Conservation (phyloP, 30 jellyfish, hydroid and myxozoan genomes). For the Nemopilema nomurai region DNA sequence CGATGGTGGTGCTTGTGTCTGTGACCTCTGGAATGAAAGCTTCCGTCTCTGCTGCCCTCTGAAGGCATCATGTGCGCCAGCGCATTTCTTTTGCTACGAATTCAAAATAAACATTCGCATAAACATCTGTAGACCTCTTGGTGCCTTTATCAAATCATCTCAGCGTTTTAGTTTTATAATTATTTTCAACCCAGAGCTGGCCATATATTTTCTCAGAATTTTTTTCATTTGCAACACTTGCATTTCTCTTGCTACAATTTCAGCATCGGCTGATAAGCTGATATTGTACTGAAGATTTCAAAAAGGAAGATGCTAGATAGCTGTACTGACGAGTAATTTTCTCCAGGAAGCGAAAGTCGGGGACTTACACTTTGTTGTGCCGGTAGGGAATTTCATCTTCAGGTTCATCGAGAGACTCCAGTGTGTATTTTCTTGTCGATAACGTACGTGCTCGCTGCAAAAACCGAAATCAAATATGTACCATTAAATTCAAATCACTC, state of each 20-base stretch:
- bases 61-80: slow-evolving; percentile 83
- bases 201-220: too few relatives aligned
- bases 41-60: neutral
- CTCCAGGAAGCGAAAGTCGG: neutral
- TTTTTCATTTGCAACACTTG: too few relatives aligned
- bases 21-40: neutral
- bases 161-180: too few relatives aligned
- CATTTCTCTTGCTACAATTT: too few relatives aligned
- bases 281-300: too few relatives aligned
- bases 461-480: neutral
- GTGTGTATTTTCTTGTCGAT: slow-evolving; percentile 75
- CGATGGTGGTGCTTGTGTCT: slow-evolving; percentile 75
- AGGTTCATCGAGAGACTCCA: slow-evolving; percentile 82
- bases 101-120: neutral
- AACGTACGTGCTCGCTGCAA: slow-evolving; percentile 65
- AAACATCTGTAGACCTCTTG: neutral
- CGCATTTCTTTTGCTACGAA: slow-evolving; percentile 77
- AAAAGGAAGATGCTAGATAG: too few relatives aligned
- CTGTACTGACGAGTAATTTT: too few relatives aligned
- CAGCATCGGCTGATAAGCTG: too few relatives aligned
- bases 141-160: neutral
- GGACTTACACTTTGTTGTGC: slow-evolving; percentile 48
- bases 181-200: too few relatives aligned
- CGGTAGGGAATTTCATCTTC: slow-evolving; percentile 76
- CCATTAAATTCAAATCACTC: neutral